Evolutionary conservation across 2,113 vertebrate genomes (phyloP).

Genomic region (Cepphus grylle): DNA sequence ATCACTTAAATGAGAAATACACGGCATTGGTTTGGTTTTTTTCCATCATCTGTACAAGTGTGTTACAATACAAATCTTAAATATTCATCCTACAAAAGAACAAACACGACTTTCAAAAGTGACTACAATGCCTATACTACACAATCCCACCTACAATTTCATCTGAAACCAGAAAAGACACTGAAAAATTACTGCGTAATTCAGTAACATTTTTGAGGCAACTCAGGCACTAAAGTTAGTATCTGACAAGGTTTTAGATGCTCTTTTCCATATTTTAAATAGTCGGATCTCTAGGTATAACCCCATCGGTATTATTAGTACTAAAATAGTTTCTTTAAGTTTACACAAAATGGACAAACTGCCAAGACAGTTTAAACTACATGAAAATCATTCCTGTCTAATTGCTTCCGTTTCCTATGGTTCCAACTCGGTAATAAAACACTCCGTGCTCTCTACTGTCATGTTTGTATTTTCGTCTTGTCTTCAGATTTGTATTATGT

Average conservation of each 20-base stretch:
- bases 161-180: conserved; percentile 3
- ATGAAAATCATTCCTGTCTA: not conserved
- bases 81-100: conserved; percentile 49
- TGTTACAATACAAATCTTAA: conserved; percentile 29
- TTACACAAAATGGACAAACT: not conserved
- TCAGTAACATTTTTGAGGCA: conserved; percentile 50
- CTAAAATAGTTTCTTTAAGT: conserved; percentile 33
- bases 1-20: conserved; percentile 4
- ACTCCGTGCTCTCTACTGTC: not conserved
- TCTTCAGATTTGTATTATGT: not conserved
- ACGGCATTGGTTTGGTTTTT: not conserved
- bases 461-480: conserved; percentile 43
- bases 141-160: not conserved
- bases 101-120: conserved; percentile 19
- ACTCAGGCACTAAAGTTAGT: conserved; percentile 43
- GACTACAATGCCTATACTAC: conserved; percentile 9
- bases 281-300: not conserved
- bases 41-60: not conserved
- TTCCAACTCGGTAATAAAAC: not conserved
- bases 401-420: not conserved
- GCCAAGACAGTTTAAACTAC: conserved; percentile 14
- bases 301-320: conserved; percentile 23
- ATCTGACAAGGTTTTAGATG: not conserved
- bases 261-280: not conserved
- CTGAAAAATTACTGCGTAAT: not conserved